phyloP scores from a whole-genome alignment of 2,797 vertebrate species.

The Gallinago stenura region DNA sequence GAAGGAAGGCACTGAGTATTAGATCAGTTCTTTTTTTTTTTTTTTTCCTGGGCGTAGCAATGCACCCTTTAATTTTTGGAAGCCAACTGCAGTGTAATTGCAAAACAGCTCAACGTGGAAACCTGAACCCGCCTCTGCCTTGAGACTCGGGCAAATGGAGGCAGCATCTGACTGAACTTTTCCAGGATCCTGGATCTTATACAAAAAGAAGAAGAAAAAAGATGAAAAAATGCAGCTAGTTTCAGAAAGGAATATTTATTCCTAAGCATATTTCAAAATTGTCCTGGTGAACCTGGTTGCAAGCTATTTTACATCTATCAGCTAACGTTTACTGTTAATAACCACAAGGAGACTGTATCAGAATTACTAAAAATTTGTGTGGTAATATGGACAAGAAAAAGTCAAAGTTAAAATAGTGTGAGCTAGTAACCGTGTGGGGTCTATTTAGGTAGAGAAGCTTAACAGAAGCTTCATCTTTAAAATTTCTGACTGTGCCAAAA shows the following conservation, averaged over 20 bases:
- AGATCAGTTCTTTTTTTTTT: background rate
- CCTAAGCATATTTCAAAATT: background rate
- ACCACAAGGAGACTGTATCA: background rate
- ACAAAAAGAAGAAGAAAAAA: background rate
- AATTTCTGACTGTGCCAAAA: background rate
- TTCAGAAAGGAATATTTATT: background rate
- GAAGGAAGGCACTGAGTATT: background rate
- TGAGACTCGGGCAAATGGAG: fast-evolving
- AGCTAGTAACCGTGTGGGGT: background rate
- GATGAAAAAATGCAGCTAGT: background rate
- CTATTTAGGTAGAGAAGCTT: background rate
- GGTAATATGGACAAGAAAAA: background rate
- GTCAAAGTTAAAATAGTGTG: background rate
- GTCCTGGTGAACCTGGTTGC: background rate
- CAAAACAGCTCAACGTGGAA: background rate
- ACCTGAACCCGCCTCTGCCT: background rate
- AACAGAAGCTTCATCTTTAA: background rate
- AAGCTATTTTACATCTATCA: background rate
- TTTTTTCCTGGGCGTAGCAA: background rate
- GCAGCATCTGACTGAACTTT: background rate
- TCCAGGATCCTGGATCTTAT: background rate
- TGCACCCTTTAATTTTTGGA: background rate
- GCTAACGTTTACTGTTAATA: background rate
- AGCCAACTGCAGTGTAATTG: background rate
- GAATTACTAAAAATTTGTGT: background rate